Evolutionary conservation across 2,113 vertebrate species (phyloP), one percentile per base, ranked within the genome.

Genomic region (Eulemur macaco): DNA sequence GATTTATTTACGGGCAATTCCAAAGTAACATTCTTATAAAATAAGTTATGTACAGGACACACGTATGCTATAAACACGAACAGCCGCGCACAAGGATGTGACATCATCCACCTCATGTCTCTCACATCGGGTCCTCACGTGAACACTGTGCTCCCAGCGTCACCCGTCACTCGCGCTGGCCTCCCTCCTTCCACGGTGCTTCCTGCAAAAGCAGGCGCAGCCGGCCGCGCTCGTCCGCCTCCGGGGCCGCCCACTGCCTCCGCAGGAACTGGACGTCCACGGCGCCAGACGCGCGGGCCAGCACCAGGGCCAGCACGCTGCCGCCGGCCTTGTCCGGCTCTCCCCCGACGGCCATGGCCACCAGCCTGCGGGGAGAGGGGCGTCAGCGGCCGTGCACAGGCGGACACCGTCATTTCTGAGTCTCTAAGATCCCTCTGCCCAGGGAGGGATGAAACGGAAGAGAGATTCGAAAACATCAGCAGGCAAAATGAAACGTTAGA

Each of bases 241-340:
- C 94, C 14, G 98, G 98, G 18, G 96, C 73, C 5, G 98, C 98
- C 93, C 99, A 99, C 37, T 95, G 95, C 96, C 97, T 98, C 89
- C 98, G 99, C 89, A 99, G 98, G 96, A 98, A 99, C n/a, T 99
- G 99, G 68, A 99, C 94, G 60, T 99, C 99, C 37, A 99, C 96
- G 31, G 98, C 96, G 80, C 99, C 99, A 1, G 99, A 99, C 17
- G 98, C 95, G 45, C 98, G 99, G 63, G 99, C 99, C 89, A 99
- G 98, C 0, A 98, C 99, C 8, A 99, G 89, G 50, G 99, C 99
- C 66, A 99, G 98, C 91, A 99, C 98, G 66, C 98, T 97, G 37
- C 98, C 98, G 23, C 98, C 99, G 82, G 98, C 96, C 97, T 99
- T 99, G 97, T 98, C 99, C 0, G 99, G 98, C 88, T 99, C 99